These are phyloP conservation scores for Struthio camelus DNA, from an alignment of 2,113 vertebrate species.

Conservation along the genomic window DNA sequence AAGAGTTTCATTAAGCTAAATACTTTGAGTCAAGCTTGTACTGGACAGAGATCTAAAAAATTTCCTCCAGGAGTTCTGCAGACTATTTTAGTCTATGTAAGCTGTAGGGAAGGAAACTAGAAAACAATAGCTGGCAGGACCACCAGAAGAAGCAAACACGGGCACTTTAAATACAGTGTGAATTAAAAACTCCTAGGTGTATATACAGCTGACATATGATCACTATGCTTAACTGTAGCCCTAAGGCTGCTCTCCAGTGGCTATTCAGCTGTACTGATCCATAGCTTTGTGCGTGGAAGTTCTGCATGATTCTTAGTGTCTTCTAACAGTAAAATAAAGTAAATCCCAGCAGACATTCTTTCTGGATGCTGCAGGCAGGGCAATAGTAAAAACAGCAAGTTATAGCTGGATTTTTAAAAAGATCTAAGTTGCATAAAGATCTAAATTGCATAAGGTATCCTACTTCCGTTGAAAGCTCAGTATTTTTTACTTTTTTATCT, in stretches of 20 bases:
- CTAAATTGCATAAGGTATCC: not conserved
- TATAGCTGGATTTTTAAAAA: not conserved
- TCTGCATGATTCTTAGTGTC: accelerated
- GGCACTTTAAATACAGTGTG: not conserved
- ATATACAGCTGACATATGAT: not conserved
- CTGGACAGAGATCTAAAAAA: conserved; percentile 33
- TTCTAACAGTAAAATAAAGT: not conserved
- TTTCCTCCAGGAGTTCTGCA: conserved; percentile 32
- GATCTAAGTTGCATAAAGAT: not conserved
- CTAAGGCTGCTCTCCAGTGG: conserved; percentile 34
- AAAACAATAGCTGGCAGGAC: conserved; percentile 29
- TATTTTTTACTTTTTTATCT: not conserved
- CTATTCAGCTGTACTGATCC: not conserved
- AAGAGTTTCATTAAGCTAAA: conserved; percentile 29
- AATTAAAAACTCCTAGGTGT: not conserved
- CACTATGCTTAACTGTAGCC: not conserved
- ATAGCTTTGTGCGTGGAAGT: not conserved
- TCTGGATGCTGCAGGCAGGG: not conserved
- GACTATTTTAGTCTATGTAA: conserved; percentile 15
- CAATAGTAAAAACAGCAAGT: not conserved
- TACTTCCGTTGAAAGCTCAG: not conserved
- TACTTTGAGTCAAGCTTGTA: conserved; percentile 34
- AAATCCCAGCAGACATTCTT: not conserved
- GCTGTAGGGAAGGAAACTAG: conserved; percentile 27
- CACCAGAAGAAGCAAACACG: conserved; percentile 4